Conservation (phyloP, 2,888 invertebrate genomes). For the Hipparchia sbordonii region DNA sequence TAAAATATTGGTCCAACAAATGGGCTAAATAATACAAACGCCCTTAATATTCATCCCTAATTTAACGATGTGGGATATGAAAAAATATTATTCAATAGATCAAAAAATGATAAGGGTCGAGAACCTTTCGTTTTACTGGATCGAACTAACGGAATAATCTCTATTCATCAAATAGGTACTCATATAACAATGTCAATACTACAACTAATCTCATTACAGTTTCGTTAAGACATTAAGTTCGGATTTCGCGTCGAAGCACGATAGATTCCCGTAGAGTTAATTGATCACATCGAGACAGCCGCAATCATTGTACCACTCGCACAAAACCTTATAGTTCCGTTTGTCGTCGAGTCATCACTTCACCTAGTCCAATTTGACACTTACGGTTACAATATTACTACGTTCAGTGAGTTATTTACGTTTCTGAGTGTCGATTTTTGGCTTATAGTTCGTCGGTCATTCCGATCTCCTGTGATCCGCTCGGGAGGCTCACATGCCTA, state of each 20-base stretch:
- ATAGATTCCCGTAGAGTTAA: constrained; percentile 63
- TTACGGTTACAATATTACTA: constrained; percentile 55
- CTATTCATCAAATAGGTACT: constrained; percentile 76
- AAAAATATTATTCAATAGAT: constrained; percentile 83
- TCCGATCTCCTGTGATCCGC: constrained; percentile 72
- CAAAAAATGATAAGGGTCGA: constrained; percentile 81
- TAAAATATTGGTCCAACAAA: constrained; percentile 84
- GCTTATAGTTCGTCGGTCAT: constrained; percentile 71
- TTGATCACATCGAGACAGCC: constrained; percentile 78
- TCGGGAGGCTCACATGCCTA: constrained; percentile 86
- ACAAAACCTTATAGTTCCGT: constrained; percentile 60
- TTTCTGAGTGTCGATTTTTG: constrained; percentile 62
- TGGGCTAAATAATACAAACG: constrained; percentile 84
- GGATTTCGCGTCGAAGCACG: constrained; percentile 69
- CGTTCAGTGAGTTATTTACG: constrained; percentile 55
- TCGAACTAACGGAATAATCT: constrained; percentile 77
- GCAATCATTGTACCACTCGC: constrained; percentile 66
- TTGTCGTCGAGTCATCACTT: constrained; percentile 60
- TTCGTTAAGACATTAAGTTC: constrained; percentile 77
- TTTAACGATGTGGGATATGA: constrained; percentile 82
- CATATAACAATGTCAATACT: constrained; percentile 83
- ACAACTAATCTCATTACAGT: constrained; percentile 82
- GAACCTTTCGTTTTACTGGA: constrained; percentile 72
- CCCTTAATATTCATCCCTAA: constrained; percentile 83
- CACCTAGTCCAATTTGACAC: constrained; percentile 74